These are phyloP conservation scores for Chaenocephalus aceratus DNA, from an alignment of 2,113 vertebrate species.

Conservation along the genomic window DNA sequence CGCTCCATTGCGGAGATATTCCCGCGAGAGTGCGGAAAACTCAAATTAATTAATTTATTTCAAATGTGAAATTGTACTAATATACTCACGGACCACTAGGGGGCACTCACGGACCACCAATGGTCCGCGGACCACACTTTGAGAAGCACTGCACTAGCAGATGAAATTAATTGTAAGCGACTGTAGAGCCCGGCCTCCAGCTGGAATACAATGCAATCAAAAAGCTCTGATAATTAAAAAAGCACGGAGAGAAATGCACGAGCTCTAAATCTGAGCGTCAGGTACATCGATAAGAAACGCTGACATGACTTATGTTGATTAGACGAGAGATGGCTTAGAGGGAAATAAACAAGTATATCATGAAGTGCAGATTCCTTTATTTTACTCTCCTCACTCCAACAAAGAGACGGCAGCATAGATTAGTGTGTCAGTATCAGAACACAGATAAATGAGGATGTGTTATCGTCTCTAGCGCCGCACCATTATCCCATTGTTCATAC, in stretches of 20 bases:
- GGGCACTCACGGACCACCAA: too few relatives aligned
- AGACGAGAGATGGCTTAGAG: conserved; percentile 41
- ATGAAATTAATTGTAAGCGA: conserved; percentile 60
- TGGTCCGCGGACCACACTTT: too few relatives aligned
- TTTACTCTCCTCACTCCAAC: conserved; percentile 24
- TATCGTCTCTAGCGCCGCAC: conserved; percentile 3
- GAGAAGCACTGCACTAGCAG: not conserved
- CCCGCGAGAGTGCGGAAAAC: too few relatives aligned
- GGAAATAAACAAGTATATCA: conserved; percentile 40
- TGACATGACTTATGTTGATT: conserved; percentile 68
- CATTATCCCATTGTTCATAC: conserved; percentile 36
- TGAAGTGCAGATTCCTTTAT: conserved; percentile 38
- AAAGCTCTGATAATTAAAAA: conserved; percentile 50
- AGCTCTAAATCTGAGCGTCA: conserved; percentile 66
- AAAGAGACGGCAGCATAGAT: conserved; percentile 1
- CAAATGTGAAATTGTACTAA: too few relatives aligned
- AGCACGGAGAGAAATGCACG: conserved; percentile 47
- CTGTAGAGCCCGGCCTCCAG: conserved; percentile 17
- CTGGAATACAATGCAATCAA: conserved; percentile 47
- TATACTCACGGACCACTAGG: too few relatives aligned
- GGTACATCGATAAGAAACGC: conserved; percentile 57
- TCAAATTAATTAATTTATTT: too few relatives aligned
- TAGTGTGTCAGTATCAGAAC: conserved; percentile 4
- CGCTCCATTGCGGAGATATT: too few relatives aligned
- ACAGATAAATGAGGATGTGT: conserved; percentile 32